These are phyloP conservation scores for Mohoua ochrocephala DNA, from an alignment of 2,113 vertebrate species.

Conservation along the genomic window DNA sequence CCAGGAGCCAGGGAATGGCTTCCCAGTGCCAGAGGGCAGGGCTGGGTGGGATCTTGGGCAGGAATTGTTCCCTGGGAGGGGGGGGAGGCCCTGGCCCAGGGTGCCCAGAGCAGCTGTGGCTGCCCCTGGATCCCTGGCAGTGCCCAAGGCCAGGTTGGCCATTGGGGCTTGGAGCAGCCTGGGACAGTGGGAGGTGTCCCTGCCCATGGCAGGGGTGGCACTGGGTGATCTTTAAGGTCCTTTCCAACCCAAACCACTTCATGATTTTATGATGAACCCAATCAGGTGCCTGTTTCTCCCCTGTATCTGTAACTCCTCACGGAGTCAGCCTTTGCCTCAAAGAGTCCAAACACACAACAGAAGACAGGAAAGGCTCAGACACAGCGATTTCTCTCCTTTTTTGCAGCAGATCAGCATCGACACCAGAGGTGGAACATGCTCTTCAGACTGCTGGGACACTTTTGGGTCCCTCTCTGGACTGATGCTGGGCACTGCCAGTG, in stretches of 20 bases:
- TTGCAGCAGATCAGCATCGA: neutral
- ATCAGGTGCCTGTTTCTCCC: neutral
- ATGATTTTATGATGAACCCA: neutral
- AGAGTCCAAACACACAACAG: neutral
- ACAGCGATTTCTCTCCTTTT: neutral
- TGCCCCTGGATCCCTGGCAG: neutral
- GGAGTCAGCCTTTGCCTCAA: neutral
- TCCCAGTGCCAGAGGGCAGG: neutral
- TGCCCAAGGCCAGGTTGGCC: neutral
- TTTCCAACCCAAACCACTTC: neutral
- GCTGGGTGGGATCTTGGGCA: neutral
- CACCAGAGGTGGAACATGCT: neutral
- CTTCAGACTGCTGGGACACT: neutral
- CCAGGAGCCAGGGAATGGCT: neutral
- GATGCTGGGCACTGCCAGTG: too few species aligned
- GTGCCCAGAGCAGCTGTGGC: neutral
- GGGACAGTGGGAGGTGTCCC: neutral
- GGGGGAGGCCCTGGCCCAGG: too few species aligned
- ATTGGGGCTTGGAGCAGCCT: neutral
- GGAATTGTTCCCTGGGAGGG: too few species aligned
- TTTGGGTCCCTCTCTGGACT: rapidly evolving
- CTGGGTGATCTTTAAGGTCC: rapidly evolving
- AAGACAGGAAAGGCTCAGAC: neutral
- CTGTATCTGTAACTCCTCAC: neutral
- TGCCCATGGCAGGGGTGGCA: neutral